These are phyloP conservation scores for Apocheima hispidaria DNA, from an alignment of 2,888 invertebrate genomes.

Conservation along the genomic window DNA sequence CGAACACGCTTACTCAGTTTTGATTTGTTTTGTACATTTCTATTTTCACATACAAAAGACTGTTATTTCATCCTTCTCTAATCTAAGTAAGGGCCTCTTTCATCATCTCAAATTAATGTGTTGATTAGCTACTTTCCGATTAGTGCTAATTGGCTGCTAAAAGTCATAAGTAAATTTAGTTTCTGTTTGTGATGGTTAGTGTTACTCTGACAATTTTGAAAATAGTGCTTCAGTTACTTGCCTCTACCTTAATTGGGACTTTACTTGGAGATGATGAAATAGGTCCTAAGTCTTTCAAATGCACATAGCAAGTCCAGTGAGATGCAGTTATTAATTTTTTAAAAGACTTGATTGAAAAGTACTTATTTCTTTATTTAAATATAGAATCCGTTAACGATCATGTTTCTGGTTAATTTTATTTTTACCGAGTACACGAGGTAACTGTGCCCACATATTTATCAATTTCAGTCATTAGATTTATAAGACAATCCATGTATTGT, in stretches of 20 bases:
- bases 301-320: slow-evolving; percentile 4
- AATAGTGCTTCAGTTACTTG: no score
- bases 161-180: no score
- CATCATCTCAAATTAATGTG: no score
- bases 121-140: no score
- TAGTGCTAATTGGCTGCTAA: no score
- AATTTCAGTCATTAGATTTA: neutral
- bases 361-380: no score
- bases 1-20: slow-evolving; percentile 5
- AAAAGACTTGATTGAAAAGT: slow-evolving; percentile 1
- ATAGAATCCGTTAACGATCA: slow-evolving; percentile 3
- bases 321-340: slow-evolving; percentile 1
- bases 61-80: slow-evolving; percentile 18
- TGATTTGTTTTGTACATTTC: slow-evolving; percentile 11
- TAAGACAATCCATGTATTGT: neutral
- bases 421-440: slow-evolving; percentile 8
- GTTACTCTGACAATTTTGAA: no score
- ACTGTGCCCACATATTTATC: neutral
- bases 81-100: no score
- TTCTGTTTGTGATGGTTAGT: no score
- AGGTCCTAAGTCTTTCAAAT: slow-evolving; percentile 8
- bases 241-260: no score
- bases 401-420: neutral
- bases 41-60: slow-evolving; percentile 17
- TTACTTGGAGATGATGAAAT: no score